A percentile compares a stretch with the other conserved stretches of the same genome.
These are phyloP conservation scores for Andrena trimmerana DNA, from an alignment of 2,888 invertebrate genomes.

Conservation along the genomic window DNA sequence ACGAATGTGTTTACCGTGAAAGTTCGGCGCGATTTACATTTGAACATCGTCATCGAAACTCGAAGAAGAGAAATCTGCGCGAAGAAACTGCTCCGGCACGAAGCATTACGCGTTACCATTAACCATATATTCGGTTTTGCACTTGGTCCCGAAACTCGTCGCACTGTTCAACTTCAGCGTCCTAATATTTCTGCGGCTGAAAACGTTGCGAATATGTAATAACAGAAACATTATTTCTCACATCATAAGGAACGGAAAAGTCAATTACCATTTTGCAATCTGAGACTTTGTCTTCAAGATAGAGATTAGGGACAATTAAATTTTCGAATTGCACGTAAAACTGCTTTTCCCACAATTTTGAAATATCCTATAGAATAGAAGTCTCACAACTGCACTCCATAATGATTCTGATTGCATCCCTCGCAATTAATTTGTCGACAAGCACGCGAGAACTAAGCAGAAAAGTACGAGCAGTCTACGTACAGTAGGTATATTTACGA, in stretches of 20 bases:
- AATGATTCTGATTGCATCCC: too few relatives aligned
- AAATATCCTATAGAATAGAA: too few relatives aligned
- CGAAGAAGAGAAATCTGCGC: slow-evolving; percentile 5
- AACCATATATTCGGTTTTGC: slow-evolving; percentile 32
- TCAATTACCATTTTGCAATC: too few relatives aligned
- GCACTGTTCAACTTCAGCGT: not conserved
- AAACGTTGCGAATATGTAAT: not conserved
- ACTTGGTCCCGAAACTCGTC: slow-evolving; percentile 3
- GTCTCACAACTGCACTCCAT: too few relatives aligned
- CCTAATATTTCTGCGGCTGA: not conserved
- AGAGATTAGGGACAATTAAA: too few relatives aligned
- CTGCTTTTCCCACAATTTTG: too few relatives aligned
- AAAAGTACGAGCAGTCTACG: too few relatives aligned
- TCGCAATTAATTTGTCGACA: too few relatives aligned
- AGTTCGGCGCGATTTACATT: slow-evolving; percentile 71
- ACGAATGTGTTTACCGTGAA: slow-evolving; percentile 80
- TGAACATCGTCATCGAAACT: slow-evolving; percentile 54
- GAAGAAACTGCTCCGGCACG: slow-evolving; percentile 8
- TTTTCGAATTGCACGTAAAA: too few relatives aligned
- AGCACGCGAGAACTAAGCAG: too few relatives aligned
- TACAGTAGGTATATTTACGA: not conserved
- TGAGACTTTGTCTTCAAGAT: too few relatives aligned
- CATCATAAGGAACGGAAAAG: too few relatives aligned
- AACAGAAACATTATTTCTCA: not conserved
- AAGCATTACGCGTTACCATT: slow-evolving; percentile 6